A percentile compares a stretch with the other conserved stretches of the same genome.
These are phyloP conservation scores for Leucopsar rothschildi DNA, from an alignment of 2,113 vertebrate species.

Conservation along the genomic window DNA sequence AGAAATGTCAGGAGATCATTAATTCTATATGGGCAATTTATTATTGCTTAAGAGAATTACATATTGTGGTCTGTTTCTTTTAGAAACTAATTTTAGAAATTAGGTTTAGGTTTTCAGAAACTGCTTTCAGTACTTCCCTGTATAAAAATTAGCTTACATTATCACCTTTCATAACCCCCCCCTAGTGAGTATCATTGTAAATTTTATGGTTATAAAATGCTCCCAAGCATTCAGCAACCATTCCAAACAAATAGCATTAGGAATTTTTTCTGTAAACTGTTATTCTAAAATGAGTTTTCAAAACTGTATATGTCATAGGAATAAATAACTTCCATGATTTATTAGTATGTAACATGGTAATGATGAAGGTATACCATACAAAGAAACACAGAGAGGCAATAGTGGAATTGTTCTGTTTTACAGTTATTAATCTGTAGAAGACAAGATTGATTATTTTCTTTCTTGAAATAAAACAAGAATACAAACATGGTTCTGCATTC, in stretches of 20 bases:
- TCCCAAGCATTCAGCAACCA: neutral
- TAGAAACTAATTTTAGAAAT: neutral
- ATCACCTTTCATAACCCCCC: slow-evolving; percentile 42
- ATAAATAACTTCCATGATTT: neutral
- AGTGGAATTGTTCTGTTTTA: neutral
- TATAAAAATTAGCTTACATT: slow-evolving; percentile 50
- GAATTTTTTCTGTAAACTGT: neutral
- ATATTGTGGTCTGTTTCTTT: slow-evolving; percentile 4
- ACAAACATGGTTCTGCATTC: neutral
- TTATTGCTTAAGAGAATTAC: slow-evolving; percentile 60
- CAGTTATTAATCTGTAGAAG: neutral
- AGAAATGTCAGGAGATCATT: slow-evolving; percentile 61
- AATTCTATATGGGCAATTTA: slow-evolving; percentile 63
- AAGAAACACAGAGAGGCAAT: neutral
- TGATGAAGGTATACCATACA: neutral
- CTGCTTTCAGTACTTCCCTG: neutral
- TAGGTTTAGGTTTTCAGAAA: neutral
- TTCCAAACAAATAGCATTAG: neutral
- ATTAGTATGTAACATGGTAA: neutral
- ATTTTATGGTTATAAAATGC: neutral
- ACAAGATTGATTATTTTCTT: neutral
- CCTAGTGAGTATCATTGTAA: neutral
- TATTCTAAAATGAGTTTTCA: neutral
- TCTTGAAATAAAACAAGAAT: neutral
- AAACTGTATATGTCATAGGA: neutral